A percentile compares a stretch with the other conserved stretches of the same genome.
Evolutionary conservation across 2,113 vertebrate species (phyloP).

Genomic region (Sebastes schlegelii): DNA sequence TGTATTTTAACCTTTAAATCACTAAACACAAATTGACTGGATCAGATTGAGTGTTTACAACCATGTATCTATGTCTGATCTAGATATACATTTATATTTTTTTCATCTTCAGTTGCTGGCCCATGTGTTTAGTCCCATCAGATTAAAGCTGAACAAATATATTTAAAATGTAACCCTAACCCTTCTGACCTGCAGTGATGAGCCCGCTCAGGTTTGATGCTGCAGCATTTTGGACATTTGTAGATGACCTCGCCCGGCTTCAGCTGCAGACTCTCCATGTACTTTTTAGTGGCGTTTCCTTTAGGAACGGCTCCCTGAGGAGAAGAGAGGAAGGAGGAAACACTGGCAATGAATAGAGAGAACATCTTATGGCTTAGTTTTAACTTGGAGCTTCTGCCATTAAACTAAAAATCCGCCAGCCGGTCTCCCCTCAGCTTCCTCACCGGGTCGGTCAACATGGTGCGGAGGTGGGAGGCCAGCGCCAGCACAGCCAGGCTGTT

Average conservation of each 20-base stretch:
- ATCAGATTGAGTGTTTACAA: too few species aligned
- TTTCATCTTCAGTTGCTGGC: too few species aligned
- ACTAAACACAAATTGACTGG: too few species aligned
- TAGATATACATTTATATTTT: too few species aligned
- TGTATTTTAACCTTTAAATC: too few species aligned
- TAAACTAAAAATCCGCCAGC: neutral
- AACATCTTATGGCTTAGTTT: too few species aligned
- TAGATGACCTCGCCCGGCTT: conserved; percentile 94
- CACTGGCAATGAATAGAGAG: neutral
- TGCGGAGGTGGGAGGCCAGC: conserved; percentile 47
- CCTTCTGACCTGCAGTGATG: conserved; percentile 91
- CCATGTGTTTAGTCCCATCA: too few species aligned
- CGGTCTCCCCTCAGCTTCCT: neutral
- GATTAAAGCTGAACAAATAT: too few species aligned
- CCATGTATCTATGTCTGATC: too few species aligned
- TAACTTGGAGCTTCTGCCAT: too few species aligned
- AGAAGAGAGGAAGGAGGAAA: neutral
- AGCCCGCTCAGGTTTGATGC: conserved; percentile 93
- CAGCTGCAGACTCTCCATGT: conserved; percentile 92
- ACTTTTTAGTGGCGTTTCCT: conserved; percentile 93
- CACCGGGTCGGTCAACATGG: conserved; percentile 55
- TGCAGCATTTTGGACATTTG: conserved; percentile 95
- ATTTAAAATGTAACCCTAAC: too few species aligned
- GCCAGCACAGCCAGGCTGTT: conserved; percentile 51
- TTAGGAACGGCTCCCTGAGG: conserved; percentile 87